Percentiles rank a stretch among this genome's conserved stretches.
These are phyloP conservation scores for Palythoa caribaeorum DNA, from an alignment of 92 coral and sea anemone species.

Conservation along the genomic window DNA sequence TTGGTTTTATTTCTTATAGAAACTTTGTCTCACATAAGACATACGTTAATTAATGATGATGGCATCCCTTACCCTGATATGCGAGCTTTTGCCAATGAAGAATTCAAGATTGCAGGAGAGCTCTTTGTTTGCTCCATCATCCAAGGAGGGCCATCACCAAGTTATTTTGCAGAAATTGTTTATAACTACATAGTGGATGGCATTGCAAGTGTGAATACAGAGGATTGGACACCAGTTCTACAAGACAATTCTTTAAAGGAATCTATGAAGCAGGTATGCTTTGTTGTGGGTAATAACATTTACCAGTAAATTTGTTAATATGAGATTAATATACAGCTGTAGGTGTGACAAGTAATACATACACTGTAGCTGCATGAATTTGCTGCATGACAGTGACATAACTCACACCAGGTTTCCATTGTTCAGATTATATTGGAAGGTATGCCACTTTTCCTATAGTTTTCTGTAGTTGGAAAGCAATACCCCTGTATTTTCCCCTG, in stretches of 20 bases:
- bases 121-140: constrained; percentile 41
- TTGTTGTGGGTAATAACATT: constrained; percentile 6
- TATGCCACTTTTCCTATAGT: constrained; percentile 7
- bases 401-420: constrained; percentile 9
- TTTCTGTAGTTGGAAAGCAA: constrained; percentile 27
- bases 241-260: constrained; percentile 28
- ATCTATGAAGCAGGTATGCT: constrained; percentile 36
- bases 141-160: constrained; percentile 54
- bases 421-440: constrained; percentile 14
- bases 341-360: constrained; percentile 10
- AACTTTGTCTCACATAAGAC: constrained; percentile 46
- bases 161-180: constrained; percentile 45
- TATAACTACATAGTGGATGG: constrained; percentile 35
- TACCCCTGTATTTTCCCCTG: constrained; percentile 37
- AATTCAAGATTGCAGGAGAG: constrained; percentile 42
- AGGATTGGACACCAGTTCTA: constrained; percentile 37
- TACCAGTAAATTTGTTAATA: constrained; percentile 6
- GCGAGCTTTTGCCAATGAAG: constrained; percentile 43
- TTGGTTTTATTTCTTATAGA: constrained; percentile 31
- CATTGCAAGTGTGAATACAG: constrained; percentile 38
- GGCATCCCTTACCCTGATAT: constrained; percentile 48
- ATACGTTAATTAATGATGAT: constrained; percentile 36
- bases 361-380: constrained; percentile 14
- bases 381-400: constrained; percentile 9
- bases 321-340: constrained; percentile 15